Base-by-base conservation (phyloP, 2,888 invertebrate species). In the Acrobasis consociella region DNA sequence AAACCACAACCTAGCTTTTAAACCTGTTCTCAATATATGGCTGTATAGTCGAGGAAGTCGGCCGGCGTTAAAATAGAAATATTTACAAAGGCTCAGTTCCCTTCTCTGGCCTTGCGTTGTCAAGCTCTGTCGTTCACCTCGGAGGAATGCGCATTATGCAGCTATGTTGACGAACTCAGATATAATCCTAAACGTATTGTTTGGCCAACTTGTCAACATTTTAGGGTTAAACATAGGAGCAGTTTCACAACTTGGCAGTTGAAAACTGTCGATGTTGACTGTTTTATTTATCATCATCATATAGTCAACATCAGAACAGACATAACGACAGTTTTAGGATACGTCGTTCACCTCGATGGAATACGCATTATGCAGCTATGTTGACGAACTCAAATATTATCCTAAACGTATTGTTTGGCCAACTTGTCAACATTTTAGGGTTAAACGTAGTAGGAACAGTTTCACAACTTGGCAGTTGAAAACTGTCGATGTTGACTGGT, bases 41-140 rank as follows among this genome's bases (percentile, higher is more conserved):
- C 37, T 38, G 11, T 17, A 22, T 58, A 63, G 65, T 62, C 22
- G 42, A 39, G 51, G 62, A 64, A 64, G 62, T 61, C 49, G 62
- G 58, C 60, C 49, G 62, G 58, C 60, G 66, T 64, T 63, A 61
- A 68, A 71, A 65, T 72, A 72, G 69, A 72, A 71, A 68, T 72
- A 74, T 68, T 71, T 74, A 72, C 73, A 69, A 74, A 64, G 60
- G 61, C 67, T 64, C 56, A 52, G 50, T 72, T 78, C 90, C 91
- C 91, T 91, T 90, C 90, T 89, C 78, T 81, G 89, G 83, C 91
- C 91, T 91, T 91, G 91, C 78, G 75, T 76, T 73, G 73, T 76
- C 81, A 75, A 86, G 80, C 65, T 52, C 80, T 84, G 85, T 86
- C 84, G 86, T 81, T 85, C 80, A 81, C 80, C 81, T 85, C 83